A percentile compares a stretch with the other conserved stretches of the same genome.
Evolutionary conservation across 2,797 vertebrate species (phyloP).

Genomic region (Streptopelia turtur): DNA sequence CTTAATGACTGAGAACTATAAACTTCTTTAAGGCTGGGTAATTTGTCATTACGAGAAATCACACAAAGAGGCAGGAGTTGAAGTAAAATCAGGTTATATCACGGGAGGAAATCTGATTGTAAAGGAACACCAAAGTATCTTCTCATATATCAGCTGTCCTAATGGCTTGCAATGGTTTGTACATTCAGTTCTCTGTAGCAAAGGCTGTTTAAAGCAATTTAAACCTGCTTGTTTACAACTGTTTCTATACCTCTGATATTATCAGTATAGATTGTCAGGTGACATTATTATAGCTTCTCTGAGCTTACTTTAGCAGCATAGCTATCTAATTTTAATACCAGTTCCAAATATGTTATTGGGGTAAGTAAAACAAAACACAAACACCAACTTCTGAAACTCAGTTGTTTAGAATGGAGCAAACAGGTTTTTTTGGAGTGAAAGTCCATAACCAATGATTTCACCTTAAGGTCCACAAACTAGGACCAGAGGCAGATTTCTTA

Average conservation of each 20-base stretch:
- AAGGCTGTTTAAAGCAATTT: neutral
- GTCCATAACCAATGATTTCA: neutral
- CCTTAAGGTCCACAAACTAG: neutral
- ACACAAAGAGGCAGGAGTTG: neutral
- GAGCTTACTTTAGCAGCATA: neutral
- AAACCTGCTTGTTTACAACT: neutral
- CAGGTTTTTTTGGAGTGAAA: neutral
- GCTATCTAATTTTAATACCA: neutral
- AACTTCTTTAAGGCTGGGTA: neutral
- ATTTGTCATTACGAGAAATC: slow-evolving; percentile 23
- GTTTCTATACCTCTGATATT: neutral
- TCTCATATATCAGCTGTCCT: neutral
- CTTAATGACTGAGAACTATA: neutral
- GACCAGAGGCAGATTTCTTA: neutral
- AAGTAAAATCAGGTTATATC: neutral
- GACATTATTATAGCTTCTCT: neutral
- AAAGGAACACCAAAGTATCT: neutral
- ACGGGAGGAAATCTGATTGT: slow-evolving; percentile 6
- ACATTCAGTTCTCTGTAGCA: neutral
- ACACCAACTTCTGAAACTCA: neutral
- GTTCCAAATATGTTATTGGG: neutral
- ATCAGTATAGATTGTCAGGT: neutral
- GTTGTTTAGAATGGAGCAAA: neutral
- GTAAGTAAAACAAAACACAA: neutral
- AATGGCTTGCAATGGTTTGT: neutral